Evolutionary conservation across 2,113 vertebrate species (phyloP).

Genomic region (Crypturellus undulatus): DNA sequence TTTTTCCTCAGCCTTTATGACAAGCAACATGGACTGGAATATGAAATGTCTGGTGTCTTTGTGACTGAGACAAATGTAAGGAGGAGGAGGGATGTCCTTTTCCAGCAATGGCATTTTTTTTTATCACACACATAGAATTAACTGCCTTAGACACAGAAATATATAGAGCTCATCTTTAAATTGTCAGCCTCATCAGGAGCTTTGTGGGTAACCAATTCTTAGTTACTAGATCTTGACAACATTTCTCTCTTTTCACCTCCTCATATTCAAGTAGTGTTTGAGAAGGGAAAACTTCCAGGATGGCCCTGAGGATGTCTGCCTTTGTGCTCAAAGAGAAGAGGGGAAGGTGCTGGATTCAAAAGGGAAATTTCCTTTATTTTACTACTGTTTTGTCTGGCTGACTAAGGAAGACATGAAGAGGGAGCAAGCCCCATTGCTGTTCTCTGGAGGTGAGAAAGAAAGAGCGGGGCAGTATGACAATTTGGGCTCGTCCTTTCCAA

Average conservation of each 20-base stretch:
- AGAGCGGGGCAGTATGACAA: background rate
- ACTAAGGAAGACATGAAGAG: background rate
- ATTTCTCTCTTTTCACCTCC: background rate
- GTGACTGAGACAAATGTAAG: background rate
- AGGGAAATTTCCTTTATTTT: background rate
- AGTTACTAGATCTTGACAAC: background rate
- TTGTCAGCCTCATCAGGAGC: background rate
- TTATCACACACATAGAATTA: background rate
- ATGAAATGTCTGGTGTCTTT: background rate
- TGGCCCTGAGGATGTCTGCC: background rate
- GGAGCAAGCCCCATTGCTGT: accelerated
- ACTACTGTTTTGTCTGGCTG: background rate
- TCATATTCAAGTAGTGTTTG: background rate
- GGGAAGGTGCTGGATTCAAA: background rate
- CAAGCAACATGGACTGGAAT: background rate
- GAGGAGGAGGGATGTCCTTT: background rate
- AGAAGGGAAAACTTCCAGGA: background rate
- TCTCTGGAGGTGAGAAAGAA: background rate
- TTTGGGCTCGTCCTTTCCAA: background rate
- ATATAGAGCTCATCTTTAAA: background rate
- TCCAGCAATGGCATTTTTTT: background rate
- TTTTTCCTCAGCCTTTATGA: background rate
- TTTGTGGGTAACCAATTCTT: background rate
- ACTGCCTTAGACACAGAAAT: background rate
- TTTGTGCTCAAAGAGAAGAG: background rate